Percentiles rank a stretch among this genome's conserved stretches.
phyloP scores from a whole-genome alignment of 2,888 invertebrate genomes.

The Drosophila picticornis region DNA sequence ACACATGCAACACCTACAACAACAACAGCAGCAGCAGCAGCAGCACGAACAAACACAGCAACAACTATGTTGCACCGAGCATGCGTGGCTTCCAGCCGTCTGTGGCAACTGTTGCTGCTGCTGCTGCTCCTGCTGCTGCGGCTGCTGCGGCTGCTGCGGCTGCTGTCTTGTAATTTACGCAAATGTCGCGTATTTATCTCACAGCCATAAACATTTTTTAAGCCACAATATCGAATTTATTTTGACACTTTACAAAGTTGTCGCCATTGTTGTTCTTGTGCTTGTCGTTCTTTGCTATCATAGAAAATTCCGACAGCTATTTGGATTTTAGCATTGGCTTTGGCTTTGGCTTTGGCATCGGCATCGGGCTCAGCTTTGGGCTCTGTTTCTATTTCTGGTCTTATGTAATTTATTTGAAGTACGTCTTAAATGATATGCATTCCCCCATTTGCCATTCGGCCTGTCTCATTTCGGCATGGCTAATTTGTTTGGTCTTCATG shows the following conservation, averaged over 20 bases:
- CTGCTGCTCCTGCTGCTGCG: slow-evolving; percentile 21
- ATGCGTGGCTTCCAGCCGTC: slow-evolving; percentile 73
- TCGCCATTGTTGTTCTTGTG: slow-evolving; percentile 65
- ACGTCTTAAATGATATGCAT: slow-evolving; percentile 76
- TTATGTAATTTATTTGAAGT: slow-evolving; percentile 72
- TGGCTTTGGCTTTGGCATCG: not conserved
- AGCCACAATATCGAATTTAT: slow-evolving; percentile 82
- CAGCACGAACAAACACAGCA: slow-evolving; percentile 25
- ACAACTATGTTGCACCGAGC: slow-evolving; percentile 52
- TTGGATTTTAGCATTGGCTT: slow-evolving; percentile 27
- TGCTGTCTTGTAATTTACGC: slow-evolving; percentile 81
- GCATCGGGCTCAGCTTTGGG: not conserved
- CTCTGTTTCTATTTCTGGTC: slow-evolving; percentile 65
- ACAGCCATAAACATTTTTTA: slow-evolving; percentile 80
- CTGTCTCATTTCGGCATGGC: slow-evolving; percentile 64
- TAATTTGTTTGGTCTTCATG: slow-evolving; percentile 67
- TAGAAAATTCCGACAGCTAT: slow-evolving; percentile 54
- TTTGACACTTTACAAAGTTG: slow-evolving; percentile 82
- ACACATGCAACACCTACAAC: slow-evolving; percentile 81
- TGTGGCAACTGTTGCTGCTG: slow-evolving; percentile 24
- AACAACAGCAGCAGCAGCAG: slow-evolving; percentile 32
- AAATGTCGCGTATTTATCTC: slow-evolving; percentile 81
- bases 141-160: slow-evolving; percentile 36
- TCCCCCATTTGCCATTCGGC: slow-evolving; percentile 45
- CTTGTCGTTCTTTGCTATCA: slow-evolving; percentile 57